These are phyloP conservation scores for Aplysia californica DNA, from an alignment of 1,140 invertebrate species.

Conservation along the genomic window DNA sequence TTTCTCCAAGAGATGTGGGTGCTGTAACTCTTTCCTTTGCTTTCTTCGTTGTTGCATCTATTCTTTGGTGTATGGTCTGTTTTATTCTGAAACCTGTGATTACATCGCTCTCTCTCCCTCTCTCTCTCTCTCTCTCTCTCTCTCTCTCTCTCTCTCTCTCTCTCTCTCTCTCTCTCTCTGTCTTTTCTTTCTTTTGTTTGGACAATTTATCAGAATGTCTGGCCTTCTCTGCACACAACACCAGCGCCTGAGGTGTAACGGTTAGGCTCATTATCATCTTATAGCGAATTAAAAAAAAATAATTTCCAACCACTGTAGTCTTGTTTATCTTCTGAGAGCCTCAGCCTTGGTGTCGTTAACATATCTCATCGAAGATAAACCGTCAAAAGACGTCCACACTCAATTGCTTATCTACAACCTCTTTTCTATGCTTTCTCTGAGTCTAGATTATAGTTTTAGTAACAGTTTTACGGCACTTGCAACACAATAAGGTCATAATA, in stretches of 20 bases:
- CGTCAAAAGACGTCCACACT: background rate
- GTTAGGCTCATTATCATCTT: background rate
- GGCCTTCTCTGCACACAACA: background rate
- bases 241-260: background rate
- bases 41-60: too few species aligned
- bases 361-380: background rate
- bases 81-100: too few species aligned
- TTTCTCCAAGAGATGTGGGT: too few species aligned
- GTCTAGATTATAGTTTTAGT: too few species aligned
- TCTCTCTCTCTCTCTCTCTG: background rate
- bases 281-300: too few species aligned
- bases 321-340: background rate
- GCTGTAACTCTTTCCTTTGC: too few species aligned
- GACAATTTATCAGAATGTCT: background rate
- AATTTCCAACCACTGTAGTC: background rate
- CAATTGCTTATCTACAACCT: background rate
- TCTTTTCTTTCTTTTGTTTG: conserved; percentile 13
- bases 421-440: too few species aligned
- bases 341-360: background rate
- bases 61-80: too few species aligned
- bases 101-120: background rate
- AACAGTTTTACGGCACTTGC: too few species aligned
- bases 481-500: too few species aligned
- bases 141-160: background rate
- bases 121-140: background rate